Conservation (phyloP, 2,888 invertebrate genomes). For the Ligdia adustata region DNA sequence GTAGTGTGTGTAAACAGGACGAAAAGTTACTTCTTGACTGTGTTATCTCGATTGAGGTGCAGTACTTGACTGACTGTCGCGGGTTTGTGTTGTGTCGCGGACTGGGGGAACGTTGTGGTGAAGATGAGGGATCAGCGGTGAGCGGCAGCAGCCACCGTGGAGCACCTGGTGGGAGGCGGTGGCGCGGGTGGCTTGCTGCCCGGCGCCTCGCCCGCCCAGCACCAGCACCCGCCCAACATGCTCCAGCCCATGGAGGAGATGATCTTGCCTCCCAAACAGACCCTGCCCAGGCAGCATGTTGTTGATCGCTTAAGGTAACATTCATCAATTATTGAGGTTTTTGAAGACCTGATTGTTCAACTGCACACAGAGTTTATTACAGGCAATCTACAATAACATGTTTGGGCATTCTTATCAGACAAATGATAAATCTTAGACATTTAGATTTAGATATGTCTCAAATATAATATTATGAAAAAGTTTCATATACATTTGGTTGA, state of each 20-base stretch:
- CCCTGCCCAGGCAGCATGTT: slow-evolving; percentile 87
- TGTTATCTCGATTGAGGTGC: slow-evolving; percentile 66
- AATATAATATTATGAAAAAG: no score
- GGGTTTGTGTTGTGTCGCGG: slow-evolving; percentile 30
- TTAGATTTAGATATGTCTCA: no score
- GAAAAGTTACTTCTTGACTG: slow-evolving; percentile 64
- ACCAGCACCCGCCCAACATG: slow-evolving; percentile 84
- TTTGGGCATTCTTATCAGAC: no score
- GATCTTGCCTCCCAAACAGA: slow-evolving; percentile 89
- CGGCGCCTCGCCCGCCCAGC: slow-evolving; percentile 82
- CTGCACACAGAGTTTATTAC: no score
- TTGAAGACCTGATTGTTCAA: no score
- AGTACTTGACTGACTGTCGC: slow-evolving; percentile 62
- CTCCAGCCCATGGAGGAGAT: slow-evolving; percentile 86
- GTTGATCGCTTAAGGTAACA: slow-evolving; percentile 90
- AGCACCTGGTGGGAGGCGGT: slow-evolving; percentile 91
- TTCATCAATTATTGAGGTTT: no score
- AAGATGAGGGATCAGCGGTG: slow-evolving; percentile 66
- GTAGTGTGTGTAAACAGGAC: slow-evolving; percentile 67
- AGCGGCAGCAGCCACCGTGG: slow-evolving; percentile 83
- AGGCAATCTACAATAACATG: no score
- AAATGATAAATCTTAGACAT: no score
- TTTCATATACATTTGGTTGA: no score
- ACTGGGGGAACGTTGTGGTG: slow-evolving; percentile 37
- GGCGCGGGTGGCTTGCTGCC: slow-evolving; percentile 87